phyloP scores from a whole-genome alignment of 2,888 invertebrate species.

The Pinctada fucata region DNA sequence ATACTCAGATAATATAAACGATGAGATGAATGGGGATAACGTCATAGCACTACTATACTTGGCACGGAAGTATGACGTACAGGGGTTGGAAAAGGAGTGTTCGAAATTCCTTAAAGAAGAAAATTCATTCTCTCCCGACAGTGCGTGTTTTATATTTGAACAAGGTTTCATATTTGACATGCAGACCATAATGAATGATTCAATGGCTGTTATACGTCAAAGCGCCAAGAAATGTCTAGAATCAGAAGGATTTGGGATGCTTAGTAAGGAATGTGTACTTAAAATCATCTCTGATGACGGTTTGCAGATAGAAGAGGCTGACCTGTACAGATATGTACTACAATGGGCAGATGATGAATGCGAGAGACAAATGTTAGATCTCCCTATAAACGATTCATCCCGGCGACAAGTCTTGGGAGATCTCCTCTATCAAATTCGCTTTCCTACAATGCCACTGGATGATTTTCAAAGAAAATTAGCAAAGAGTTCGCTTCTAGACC shows the following conservation, averaged over 20 bases:
- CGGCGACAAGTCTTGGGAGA: constrained; percentile 2
- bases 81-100: constrained; percentile 3
- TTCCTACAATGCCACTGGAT: not conserved
- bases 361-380: not conserved
- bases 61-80: constrained; percentile 16
- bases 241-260: constrained; percentile 2
- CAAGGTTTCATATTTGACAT: constrained; percentile 19
- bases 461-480: not conserved
- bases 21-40: constrained; percentile 2
- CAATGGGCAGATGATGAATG: constrained; percentile 19
- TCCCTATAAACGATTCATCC: not conserved
- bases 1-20: constrained; percentile 15
- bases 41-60: constrained; percentile 23
- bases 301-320: constrained; percentile 8
- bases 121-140: not conserved
- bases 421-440: constrained; percentile 16
- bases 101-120: constrained; percentile 7
- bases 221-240: constrained; percentile 11
- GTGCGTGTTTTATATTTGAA: constrained; percentile 12
- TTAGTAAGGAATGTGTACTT: constrained; percentile 7
- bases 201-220: constrained; percentile 18
- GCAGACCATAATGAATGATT: constrained; percentile 7
- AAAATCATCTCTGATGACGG: constrained; percentile 9
- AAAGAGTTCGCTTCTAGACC: constrained; percentile 3
- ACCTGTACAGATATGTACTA: constrained; percentile 11